A percentile compares a stretch with the other conserved stretches of the same genome.
phyloP scores from a whole-genome alignment of 2,113 vertebrate genomes.

The Lampris incognitus region DNA sequence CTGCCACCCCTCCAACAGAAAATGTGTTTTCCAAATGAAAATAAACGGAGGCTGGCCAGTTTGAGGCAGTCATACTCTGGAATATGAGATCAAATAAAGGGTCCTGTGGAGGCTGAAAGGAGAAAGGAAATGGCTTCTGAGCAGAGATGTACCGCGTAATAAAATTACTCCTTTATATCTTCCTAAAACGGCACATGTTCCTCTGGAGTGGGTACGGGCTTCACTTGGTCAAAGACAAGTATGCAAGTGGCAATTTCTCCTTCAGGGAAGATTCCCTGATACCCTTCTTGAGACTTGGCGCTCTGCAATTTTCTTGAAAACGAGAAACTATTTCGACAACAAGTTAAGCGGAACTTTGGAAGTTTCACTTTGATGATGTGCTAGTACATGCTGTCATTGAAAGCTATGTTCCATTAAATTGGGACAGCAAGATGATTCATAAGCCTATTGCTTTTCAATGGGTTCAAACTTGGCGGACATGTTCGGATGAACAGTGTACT shows the following conservation, averaged over 20 bases:
- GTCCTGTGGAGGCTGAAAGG: conserved; percentile 82
- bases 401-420: conserved; percentile 81
- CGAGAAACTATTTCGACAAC: conserved; percentile 81
- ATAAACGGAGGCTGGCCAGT: conserved; percentile 83
- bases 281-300: conserved; percentile 77
- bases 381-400: conserved; percentile 69
- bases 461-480: conserved; percentile 69
- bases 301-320: conserved; percentile 81
- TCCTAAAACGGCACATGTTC: conserved; percentile 84
- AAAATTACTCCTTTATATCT: conserved; percentile 87
- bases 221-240: conserved; percentile 83
- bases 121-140: conserved; percentile 85
- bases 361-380: conserved; percentile 82
- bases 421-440: conserved; percentile 76
- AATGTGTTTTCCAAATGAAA: conserved; percentile 90
- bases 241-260: conserved; percentile 84
- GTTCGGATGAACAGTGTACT: conserved; percentile 62
- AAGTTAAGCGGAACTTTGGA: conserved; percentile 83
- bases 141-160: conserved; percentile 84
- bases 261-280: conserved; percentile 80
- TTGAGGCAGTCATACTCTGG: conserved; percentile 81
- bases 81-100: conserved; percentile 89
- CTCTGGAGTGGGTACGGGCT: conserved; percentile 80
- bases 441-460: conserved; percentile 76
- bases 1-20: conserved; percentile 79